Percentiles rank a stretch among this genome's conserved stretches.
These are phyloP conservation scores for Centropyge bicolor DNA, from an alignment of 2,797 vertebrate genomes.

Conservation along the genomic window DNA sequence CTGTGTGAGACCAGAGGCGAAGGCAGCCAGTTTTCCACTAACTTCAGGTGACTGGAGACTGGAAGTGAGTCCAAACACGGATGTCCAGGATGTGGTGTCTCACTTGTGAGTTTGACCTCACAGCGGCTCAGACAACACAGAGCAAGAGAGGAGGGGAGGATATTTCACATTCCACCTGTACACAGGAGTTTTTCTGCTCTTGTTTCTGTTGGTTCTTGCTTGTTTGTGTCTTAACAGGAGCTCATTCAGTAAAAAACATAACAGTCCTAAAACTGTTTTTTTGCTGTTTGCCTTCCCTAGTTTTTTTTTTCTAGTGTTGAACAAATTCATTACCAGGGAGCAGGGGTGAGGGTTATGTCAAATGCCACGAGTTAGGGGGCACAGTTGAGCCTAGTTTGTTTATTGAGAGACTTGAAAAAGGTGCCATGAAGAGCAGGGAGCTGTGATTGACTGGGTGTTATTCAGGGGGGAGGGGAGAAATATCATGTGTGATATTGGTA, in stretches of 20 bases:
- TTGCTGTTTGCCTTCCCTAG: not conserved
- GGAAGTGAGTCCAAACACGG: slow-evolving; percentile 56
- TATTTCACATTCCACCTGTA: slow-evolving; percentile 45
- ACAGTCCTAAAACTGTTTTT: not conserved
- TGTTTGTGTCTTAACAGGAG: slow-evolving; percentile 4
- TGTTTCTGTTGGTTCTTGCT: not conserved
- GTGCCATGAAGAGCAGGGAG: slow-evolving; percentile 1
- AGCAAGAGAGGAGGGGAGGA: slow-evolving; percentile 15
- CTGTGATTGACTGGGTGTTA: slow-evolving; percentile 13
- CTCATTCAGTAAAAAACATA: not conserved
- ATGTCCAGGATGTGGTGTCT: slow-evolving; percentile 59
- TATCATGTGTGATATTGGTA: not conserved
- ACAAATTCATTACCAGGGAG: slow-evolving; percentile 52
- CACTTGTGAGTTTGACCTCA: slow-evolving; percentile 68
- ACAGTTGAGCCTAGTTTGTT: slow-evolving; percentile 67
- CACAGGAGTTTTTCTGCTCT: not conserved
- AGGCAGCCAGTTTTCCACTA: slow-evolving; percentile 59
- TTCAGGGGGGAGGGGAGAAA: not conserved
- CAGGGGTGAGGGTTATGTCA: slow-evolving; percentile 62
- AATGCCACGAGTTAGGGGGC: slow-evolving; percentile 63
- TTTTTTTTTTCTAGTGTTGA: slow-evolving; percentile 19
- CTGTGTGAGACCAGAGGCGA: slow-evolving; percentile 68
- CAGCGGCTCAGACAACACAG: slow-evolving; percentile 53
- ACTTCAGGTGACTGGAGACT: slow-evolving; percentile 74
- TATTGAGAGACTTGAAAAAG: slow-evolving; percentile 38